Base-by-base conservation (phyloP, 2,113 vertebrate species). In the Cavia porcellus region DNA sequence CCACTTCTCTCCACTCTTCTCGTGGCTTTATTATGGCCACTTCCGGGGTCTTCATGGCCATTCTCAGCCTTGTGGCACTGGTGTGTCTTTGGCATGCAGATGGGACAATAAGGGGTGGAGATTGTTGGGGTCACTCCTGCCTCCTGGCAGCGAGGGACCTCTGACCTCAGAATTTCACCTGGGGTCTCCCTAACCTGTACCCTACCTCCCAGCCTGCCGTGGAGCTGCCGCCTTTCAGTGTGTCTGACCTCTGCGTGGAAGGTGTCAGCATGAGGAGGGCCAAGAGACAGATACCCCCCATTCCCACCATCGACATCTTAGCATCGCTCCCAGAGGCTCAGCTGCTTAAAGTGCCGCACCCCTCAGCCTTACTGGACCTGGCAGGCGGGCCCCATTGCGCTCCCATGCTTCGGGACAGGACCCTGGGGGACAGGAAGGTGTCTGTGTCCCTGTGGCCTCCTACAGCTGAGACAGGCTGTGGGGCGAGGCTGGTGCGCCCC, bases 241-340 rank as follows among this genome's bases (percentile, higher is more conserved):
- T 94, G 20, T 79, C 98, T 0, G 92, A 98, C 89, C 97, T 98
- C 42, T 92, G 88, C 0, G 97, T 98, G 96, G 97, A 98, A 61
- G 98, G 98, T 4, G 4, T 98, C 10, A 19, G 93, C 9, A 1
- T 98, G 61, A 86, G 86, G 85, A 96, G 17, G 45, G 64, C 90
- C 70, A 93, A 42, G 94, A 93, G 94, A 93, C 97, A 82, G 0
- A 11, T 22, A 57, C 42, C 77, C 0, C 45, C 90, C 38, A 0
- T 92, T 1, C 6, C 62, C 95, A 81, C 4, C 66, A 0, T 82
- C 7, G 59, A 9, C 1, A 1, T 86, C 4, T 4, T 84, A 0
- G 35, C 95, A 0, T 12, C 92, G 0, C 70, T 96, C 42, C 2
- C 28, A 19, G 66, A 80, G 1, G 0, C n/a, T 1, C 55, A 15